A percentile compares a stretch with the other conserved stretches of the same genome.
Conservation (phyloP, 2,888 invertebrate genomes). For the Acrobasis suavella region DNA sequence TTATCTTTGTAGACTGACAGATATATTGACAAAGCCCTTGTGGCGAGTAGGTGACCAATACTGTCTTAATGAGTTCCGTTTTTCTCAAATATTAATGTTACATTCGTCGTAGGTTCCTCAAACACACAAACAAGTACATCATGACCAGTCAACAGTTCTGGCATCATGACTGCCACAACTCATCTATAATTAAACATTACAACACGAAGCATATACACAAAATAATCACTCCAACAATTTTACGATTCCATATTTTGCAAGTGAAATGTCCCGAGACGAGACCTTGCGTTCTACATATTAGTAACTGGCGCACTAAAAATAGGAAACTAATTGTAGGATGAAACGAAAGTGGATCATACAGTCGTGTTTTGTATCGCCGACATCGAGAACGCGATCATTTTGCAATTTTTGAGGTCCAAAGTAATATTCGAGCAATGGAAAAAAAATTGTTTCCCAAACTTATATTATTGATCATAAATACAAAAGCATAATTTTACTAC, state of each 20-base stretch:
- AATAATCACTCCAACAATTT: conserved; percentile 23
- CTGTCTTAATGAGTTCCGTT: too few species aligned
- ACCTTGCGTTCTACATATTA: conserved; percentile 3
- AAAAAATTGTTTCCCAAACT: too few species aligned
- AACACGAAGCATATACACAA: conserved; percentile 10
- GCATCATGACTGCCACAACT: conserved; percentile 23
- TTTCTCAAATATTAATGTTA: too few species aligned
- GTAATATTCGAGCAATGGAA: too few species aligned
- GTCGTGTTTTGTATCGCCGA: neutral
- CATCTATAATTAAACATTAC: conserved; percentile 35
- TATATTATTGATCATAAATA: too few species aligned
- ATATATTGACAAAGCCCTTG: too few species aligned
- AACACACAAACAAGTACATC: neutral
- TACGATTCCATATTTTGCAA: conserved; percentile 28
- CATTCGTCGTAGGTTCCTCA: too few species aligned
- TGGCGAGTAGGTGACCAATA: too few species aligned
- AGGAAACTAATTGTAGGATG: conserved; percentile 5
- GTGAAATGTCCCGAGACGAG: conserved; percentile 19
- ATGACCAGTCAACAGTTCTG: conserved; percentile 28
- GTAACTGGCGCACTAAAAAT: neutral
- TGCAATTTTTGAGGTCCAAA: too few species aligned
- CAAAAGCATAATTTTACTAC: too few species aligned
- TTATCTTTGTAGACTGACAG: too few species aligned
- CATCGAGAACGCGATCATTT: too few species aligned
- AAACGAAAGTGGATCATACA: neutral